Base-by-base conservation (phyloP, 2,888 invertebrate species). In the Syritta pipiens region DNA sequence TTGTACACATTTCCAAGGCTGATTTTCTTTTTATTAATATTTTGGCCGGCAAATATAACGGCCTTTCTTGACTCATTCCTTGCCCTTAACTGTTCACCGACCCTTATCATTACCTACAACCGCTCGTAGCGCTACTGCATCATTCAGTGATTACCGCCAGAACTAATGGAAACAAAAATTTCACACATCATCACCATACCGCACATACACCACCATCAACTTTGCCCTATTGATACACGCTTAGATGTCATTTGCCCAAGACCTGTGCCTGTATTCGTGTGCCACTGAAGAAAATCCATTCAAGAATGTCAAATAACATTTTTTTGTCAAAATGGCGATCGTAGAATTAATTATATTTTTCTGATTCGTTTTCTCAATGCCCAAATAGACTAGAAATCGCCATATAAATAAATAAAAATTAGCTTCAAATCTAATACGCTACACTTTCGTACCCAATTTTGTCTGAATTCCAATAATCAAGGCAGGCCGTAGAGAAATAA, bases 251-350 rank as follows among this genome's bases (percentile, higher is more conserved):
- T 74, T 79, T 79, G 60, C 55, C 42, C 72, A 79, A 60, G 40
- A 67, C 2, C 6, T 30, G 4, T 4, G 7, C 1, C 6, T 22
- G 44, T 67, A 35, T 72, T 30, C 46, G 57, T 49, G 42, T 68
- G 49, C 65, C 57, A 79, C 62, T 44, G 79, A 74, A 79, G 74
- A 79, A 79, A 79, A 79, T 79, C 74, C 72, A 81, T 68, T 81
- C 57, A 26, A 68, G 62, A 74, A 74, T 81, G 74, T 81, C 81
- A 76, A 81, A 81, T 65, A 75, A 81, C 63, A 55, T 81, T 81
- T 81, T 82, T 83, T 81, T 82, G 82, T 82, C 81, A 83, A 83
- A 83, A 83, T 83, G 83, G 83, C 83, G 83, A 83, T 77, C 63
- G 74, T 71, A 77, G 82, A 82, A 81, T 82, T 69, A 82, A 76